Evolutionary conservation across 2,888 invertebrate genomes (phyloP).

Genomic region (Netelia virgata): DNA sequence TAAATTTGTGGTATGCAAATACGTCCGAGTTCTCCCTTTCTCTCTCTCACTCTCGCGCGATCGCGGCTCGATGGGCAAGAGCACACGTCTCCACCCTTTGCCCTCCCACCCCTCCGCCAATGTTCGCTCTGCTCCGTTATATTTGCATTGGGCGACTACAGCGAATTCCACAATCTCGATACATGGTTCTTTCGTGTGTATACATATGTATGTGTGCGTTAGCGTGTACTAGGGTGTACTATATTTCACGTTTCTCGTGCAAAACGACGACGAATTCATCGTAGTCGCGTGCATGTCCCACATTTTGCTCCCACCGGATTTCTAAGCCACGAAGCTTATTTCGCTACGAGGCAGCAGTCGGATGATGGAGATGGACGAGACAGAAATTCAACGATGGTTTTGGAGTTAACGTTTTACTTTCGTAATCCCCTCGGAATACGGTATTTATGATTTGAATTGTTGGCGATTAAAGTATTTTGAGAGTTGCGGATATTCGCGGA

Average conservation of each 20-base stretch:
- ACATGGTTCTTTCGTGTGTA: constrained; percentile 12
- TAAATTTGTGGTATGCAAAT: constrained; percentile 78
- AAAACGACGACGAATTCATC: constrained; percentile 20
- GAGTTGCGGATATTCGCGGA: no score
- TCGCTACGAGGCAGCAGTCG: not conserved
- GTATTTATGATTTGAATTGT: not conserved
- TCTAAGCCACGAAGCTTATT: constrained; percentile 18
- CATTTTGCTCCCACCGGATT: not conserved
- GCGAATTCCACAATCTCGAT: constrained; percentile 52
- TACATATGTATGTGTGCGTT: not conserved
- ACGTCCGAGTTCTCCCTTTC: constrained; percentile 54
- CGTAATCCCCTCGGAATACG: not conserved
- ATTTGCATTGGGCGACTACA: constrained; percentile 75
- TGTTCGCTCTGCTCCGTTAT: constrained; percentile 62
- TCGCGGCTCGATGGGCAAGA: constrained; percentile 51
- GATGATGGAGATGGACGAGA: constrained; percentile 2
- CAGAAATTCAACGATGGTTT: not conserved
- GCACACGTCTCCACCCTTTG: not conserved
- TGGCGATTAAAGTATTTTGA: not conserved
- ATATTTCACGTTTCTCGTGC: constrained; percentile 20
- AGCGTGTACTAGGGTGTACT: not conserved
- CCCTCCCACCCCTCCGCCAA: not conserved
- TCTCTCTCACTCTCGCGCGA: not conserved
- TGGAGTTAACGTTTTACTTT: no score
- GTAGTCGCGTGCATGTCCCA: not conserved